These are phyloP conservation scores for Loris lydekkerianus DNA, from an alignment of 2,797 vertebrate species.

Conservation along the genomic window DNA sequence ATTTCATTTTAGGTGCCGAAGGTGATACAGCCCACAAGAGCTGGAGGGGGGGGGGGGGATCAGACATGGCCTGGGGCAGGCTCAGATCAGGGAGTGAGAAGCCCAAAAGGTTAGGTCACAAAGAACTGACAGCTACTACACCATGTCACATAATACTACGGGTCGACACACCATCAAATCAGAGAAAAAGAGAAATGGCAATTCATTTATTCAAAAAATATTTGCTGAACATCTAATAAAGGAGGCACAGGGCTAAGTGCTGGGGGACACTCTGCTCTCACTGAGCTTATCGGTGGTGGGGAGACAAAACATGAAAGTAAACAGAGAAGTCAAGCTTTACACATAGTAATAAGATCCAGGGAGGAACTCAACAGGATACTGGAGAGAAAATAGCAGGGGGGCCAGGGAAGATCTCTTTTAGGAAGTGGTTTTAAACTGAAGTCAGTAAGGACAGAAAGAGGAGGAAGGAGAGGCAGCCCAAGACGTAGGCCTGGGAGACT, in stretches of 20 bases:
- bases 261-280: neutral
- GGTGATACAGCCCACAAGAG: neutral
- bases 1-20: neutral
- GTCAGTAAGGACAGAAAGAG: slow-evolving; percentile 3
- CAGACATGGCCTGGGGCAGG: neutral
- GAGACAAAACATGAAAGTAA: neutral
- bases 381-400: slow-evolving; percentile 20
- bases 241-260: neutral
- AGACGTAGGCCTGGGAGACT: neutral
- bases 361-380: neutral
- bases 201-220: neutral
- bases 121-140: neutral
- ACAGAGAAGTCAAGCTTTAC: neutral
- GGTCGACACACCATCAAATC: neutral
- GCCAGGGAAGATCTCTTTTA: neutral
- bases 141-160: neutral
- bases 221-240: neutral
- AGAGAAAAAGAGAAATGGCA: neutral
- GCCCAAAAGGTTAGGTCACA: neutral
- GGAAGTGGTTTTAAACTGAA: slow-evolving; percentile 60
- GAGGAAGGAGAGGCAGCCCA: neutral
- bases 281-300: neutral
- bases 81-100: neutral
- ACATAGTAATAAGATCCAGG: neutral
- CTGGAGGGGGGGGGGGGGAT: neutral